Evolutionary conservation across 2,888 invertebrate species (phyloP), one percentile per base, ranked within the genome.

Genomic region (Nomada ferruginata): DNA sequence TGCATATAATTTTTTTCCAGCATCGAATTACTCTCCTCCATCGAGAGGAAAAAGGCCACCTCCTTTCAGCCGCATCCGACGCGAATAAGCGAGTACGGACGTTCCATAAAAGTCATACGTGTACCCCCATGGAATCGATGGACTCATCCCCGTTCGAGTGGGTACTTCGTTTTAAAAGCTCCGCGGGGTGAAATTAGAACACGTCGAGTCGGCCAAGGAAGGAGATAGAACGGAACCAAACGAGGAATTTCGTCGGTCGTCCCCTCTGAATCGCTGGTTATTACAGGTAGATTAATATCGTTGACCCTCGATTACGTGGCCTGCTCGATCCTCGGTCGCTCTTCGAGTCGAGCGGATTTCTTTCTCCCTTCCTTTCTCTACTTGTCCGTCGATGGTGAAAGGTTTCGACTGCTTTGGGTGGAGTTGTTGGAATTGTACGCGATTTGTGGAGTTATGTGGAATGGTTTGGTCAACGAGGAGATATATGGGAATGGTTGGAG

Each of bases 51-150:
- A 81, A 75, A 83, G 69, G 47, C 60, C 53, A 74, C 69, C 76
- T 60, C 65, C 73, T 68, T 68, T 66, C 55, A 64, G 53, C 63
- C 52, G 82, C 50, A 72, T 63, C 59, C 68, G 23, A 50, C 70
- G 57, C 81, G 82, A 82, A 76, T 82, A 82, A 82, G 83, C 68
- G 79, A 76, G 79, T 76, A 83, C 82, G 83, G 73, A 57, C 83
- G 72, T 72, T 75, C 73, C 83, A 79, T 83, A 79, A 83, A 83
- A 83, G 83, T 83, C 83, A 83, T 76, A 83, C 83, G 83, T 79
- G 83, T 76, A 83, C 68, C 65, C 79, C 83, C 79, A 65, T 76
- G 64, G 72, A 83, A 83, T 83, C 83, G 83, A 83, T 83, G 75
- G 76, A 53, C 71, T 64, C 66, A 65, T 72, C 61, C 65, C 63